Percentiles rank a stretch among this genome's conserved stretches.
phyloP scores from a whole-genome alignment of 2,888 invertebrate species.

The Amphipyra tragopoginis region DNA sequence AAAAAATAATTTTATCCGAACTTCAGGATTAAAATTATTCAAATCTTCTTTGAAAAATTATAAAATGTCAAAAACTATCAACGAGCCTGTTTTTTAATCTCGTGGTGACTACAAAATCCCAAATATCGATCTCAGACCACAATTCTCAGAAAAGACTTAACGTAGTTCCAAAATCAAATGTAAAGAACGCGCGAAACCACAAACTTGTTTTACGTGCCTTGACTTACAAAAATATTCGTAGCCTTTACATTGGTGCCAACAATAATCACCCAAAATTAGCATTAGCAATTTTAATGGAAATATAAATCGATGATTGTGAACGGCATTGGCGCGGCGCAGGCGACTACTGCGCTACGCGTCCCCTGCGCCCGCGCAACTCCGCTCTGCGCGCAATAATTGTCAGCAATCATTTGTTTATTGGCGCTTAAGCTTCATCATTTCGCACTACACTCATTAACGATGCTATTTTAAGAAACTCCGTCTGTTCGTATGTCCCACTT shows the following conservation, averaged over 20 bases:
- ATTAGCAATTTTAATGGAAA: constrained; percentile 50
- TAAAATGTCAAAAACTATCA: background rate
- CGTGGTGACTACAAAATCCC: background rate
- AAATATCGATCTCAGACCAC: background rate
- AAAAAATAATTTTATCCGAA: no score
- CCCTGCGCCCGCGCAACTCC: constrained; percentile 39
- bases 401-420: constrained; percentile 82
- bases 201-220: constrained; percentile 38
- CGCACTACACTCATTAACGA: constrained; percentile 73
- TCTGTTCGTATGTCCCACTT: constrained; percentile 76
- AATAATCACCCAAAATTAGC: constrained; percentile 39
- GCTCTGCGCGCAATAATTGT: constrained; percentile 63
- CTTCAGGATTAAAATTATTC: no score
- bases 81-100: background rate
- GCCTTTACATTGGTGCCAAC: constrained; percentile 31
- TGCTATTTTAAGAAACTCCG: constrained; percentile 78
- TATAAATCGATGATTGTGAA: constrained; percentile 58
- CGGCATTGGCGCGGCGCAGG: constrained; percentile 37
- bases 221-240: constrained; percentile 37
- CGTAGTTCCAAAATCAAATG: background rate
- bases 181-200: constrained; percentile 4
- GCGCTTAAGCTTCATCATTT: constrained; percentile 77
- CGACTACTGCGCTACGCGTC: constrained; percentile 67
- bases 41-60: background rate
- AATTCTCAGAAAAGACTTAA: background rate